Base-by-base conservation (phyloP, 2,888 invertebrate genomes). In the Aelia acuminata region DNA sequence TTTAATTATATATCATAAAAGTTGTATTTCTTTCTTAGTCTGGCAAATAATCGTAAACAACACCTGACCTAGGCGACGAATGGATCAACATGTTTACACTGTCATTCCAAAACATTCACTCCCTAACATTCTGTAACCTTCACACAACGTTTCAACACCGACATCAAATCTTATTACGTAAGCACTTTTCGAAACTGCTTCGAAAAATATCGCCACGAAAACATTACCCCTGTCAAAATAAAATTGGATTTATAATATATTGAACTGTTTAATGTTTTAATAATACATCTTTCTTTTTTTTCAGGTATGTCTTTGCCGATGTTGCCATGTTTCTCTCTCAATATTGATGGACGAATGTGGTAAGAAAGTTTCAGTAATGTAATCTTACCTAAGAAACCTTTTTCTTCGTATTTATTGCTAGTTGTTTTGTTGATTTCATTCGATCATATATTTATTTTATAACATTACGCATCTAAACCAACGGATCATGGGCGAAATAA, bases 201-300 rank as follows among this genome's bases (percentile, higher is more conserved):
- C 43, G 43, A 43, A 43, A n/a, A 80, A 80, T 47, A 80, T 80
- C 80, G n/a, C 43, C 20, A 47, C 80, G 43, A 80, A 80, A 80
- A 47, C 47, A 80, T 43, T 43, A 80, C 47, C 11, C 39, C 43
- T 80, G 80, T 80, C 80, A 80, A 80, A 80, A 80, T n/a, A 35
- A 80, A 80, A 80, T 80, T 80, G 43, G 43, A 80, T 80, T 80
- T 80, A 80, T 80, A 80, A 80, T 39, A 47, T 80, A 35, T 15
- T n/a, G 39, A 11, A 13, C 39, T 80, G 22, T 39, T 18, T 39
- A 3, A 80, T 43, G 43, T 22, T 80, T n/a, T 47, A 43, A 43
- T 80, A 80, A 80, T 80, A 22, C 22, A 20, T 43, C 10, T 43
- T 1, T 80, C n/a, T 80, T 22, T 80, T 47, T 75, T 80, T 80